Evolutionary conservation across 1,140 invertebrate species (phyloP), one percentile per base, ranked within the genome.

Genomic region (Achatina immaculata): DNA sequence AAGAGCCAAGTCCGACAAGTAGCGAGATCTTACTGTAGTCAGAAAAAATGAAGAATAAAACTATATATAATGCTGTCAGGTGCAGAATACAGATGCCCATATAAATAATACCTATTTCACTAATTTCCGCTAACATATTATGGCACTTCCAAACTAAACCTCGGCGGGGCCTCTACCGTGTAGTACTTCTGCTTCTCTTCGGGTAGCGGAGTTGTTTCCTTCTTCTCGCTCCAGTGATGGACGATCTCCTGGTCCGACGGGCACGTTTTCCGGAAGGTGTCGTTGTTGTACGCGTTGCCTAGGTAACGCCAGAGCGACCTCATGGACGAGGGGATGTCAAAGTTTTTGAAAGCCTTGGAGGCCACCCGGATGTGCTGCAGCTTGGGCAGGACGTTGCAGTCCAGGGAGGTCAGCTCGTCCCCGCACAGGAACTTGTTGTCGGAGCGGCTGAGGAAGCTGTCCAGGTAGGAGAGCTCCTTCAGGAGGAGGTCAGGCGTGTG

Each of bases 181-280:
- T 88, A 90, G 11, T 83, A 79, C 38, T 82, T 83, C 84, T 91
- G 85, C 82, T 93, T 89, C 36, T 85, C 83, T 73, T 88, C 87
- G 6, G 86, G 83, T 14, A 91, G 81, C 14, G 83, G 81, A 1
- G 89, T 86, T 19, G 88, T 89, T 78, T 93, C 93, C 7, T 91
- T 90, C 83, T 93, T 92, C 55, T 92, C 92, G 40, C 92, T 89
- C 93, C 93, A 94, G 82, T 93, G 92, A 42, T 93, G 88, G 24
- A 93, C 89, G 65, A 94, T 94, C 85, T 94, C 91, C 85, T 94
- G 93, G 85, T 94, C 94, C 38, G 93, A 93, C 6, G 94, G 94
- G 86, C 93, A 94, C 11, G 93, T 92, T 83, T 93, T 91, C 48
- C 91, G 90, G 89, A 94, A 94, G 0, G 92, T 90, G 24, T 93